Percentiles rank a stretch among this genome's conserved stretches.
Evolutionary conservation across 2,113 vertebrate genomes (phyloP).

Genomic region (Nettapus auritus): DNA sequence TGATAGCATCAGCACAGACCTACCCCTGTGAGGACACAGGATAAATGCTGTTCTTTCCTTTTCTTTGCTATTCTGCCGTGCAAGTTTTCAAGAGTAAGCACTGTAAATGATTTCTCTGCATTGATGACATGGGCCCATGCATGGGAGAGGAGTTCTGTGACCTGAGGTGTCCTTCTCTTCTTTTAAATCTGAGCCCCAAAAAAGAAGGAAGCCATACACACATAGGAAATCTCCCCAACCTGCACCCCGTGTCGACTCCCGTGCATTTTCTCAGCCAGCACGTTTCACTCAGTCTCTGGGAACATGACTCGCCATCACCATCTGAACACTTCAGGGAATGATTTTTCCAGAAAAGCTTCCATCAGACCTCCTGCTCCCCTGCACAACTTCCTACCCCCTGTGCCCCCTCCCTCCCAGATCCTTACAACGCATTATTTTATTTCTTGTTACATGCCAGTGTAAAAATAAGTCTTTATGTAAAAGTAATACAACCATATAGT

Average conservation of each 20-base stretch:
- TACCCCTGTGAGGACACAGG: not conserved
- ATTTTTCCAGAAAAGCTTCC: not conserved
- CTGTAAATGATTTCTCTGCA: not conserved
- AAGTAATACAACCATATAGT: not conserved
- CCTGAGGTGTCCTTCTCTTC: not conserved
- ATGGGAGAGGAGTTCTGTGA: not conserved
- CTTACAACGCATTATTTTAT: not conserved
- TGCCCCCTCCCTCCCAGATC: not conserved
- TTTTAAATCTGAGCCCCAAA: not conserved
- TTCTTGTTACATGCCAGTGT: not conserved
- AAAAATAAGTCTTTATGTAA: not conserved
- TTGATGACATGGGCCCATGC: not conserved
- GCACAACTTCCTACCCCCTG: not conserved
- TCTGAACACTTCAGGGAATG: not conserved
- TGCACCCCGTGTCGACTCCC: not conserved
- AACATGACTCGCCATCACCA: not conserved
- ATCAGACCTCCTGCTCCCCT: not conserved
- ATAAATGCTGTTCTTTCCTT: not conserved
- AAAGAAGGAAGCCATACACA: not conserved
- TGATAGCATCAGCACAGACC: not conserved
- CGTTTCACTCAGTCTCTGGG: not conserved
- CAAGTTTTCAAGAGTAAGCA: not conserved
- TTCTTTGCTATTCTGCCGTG: not conserved
- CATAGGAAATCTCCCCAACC: not conserved
- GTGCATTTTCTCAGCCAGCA: not conserved